A percentile compares a stretch with the other conserved stretches of the same genome.
Evolutionary conservation across 2,113 vertebrate genomes (phyloP).

Genomic region (Nematolebias whitei): DNA sequence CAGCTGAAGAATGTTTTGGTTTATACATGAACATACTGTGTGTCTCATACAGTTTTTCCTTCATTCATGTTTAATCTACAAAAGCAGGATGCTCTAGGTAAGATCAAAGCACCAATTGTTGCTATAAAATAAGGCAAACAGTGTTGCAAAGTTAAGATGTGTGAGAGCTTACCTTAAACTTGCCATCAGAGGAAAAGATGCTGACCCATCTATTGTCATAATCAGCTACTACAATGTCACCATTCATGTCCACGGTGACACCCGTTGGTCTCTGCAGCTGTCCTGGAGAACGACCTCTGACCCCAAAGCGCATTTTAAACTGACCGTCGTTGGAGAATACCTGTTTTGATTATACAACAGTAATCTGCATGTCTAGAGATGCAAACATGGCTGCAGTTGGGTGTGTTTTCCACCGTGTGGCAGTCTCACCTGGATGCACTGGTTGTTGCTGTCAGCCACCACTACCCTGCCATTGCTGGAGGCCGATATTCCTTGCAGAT

Average conservation of each 20-base stretch:
- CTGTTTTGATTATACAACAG: constrained; percentile 61
- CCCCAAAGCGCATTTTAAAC: constrained; percentile 95
- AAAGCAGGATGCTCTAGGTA: too few relatives aligned
- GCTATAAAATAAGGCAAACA: not conserved
- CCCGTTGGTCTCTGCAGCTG: constrained; percentile 95
- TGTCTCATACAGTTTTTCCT: too few relatives aligned
- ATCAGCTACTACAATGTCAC: constrained; percentile 95
- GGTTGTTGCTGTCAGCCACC: constrained; percentile 98
- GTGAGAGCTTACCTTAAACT: constrained; percentile 88
- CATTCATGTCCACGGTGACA: constrained; percentile 90
- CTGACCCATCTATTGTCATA: constrained; percentile 99
- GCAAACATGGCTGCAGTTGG: not conserved
- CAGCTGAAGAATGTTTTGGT: too few relatives aligned
- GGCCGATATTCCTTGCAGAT: constrained; percentile 93
- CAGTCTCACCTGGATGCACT: constrained; percentile 92
- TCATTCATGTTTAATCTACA: too few relatives aligned
- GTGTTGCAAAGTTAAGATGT: not conserved
- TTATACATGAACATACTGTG: too few relatives aligned
- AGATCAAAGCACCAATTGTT: too few relatives aligned
- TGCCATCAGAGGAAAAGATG: constrained; percentile 94
- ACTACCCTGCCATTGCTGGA: constrained; percentile 90
- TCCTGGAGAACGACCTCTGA: constrained; percentile 92
- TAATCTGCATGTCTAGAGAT: not conserved
- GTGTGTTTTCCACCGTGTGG: not conserved
- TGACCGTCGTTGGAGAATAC: constrained; percentile 94